Percentiles rank a stretch among this genome's conserved stretches.
These are phyloP conservation scores for Etheostoma cragini DNA, from an alignment of 2,113 vertebrate species.

Conservation along the genomic window DNA sequence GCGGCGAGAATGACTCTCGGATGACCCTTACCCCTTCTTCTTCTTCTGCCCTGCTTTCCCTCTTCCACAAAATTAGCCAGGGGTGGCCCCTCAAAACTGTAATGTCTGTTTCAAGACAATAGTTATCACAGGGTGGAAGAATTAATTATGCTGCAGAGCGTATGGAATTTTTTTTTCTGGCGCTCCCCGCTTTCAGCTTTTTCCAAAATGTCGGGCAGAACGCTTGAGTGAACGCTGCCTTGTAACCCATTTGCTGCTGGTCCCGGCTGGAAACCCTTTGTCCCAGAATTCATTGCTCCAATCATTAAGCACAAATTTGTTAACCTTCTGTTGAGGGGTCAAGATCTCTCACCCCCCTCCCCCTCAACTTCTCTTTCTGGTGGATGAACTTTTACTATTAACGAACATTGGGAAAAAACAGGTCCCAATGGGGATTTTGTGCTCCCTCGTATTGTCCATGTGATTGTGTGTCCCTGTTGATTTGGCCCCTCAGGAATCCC, in stretches of 20 bases:
- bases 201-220: conserved; percentile 72
- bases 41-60: conserved; percentile 79
- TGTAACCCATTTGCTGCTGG: conserved; percentile 80
- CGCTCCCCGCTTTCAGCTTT: conserved; percentile 44
- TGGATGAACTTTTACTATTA: conserved; percentile 81
- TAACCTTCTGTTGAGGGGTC: conserved; percentile 82
- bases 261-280: conserved; percentile 81
- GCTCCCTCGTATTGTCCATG: conserved; percentile 67
- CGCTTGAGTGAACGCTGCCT: conserved; percentile 80
- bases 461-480: conserved; percentile 78
- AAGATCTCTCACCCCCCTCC: conserved; percentile 60
- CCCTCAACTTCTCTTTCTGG: conserved; percentile 64
- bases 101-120: conserved; percentile 84
- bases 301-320: conserved; percentile 86
- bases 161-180: conserved; percentile 78
- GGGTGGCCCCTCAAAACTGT: conserved; percentile 84
- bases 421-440: conserved; percentile 61
- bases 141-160: conserved; percentile 86
- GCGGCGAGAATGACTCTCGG: conserved; percentile 90
- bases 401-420: conserved; percentile 60
- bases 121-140: conserved; percentile 81
- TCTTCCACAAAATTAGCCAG: conserved; percentile 86
- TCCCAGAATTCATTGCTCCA: conserved; percentile 79
- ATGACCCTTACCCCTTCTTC: conserved; percentile 85
- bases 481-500: conserved; percentile 70